Conservation (phyloP, 2,113 vertebrate species). For the Leucosticte australis region DNA sequence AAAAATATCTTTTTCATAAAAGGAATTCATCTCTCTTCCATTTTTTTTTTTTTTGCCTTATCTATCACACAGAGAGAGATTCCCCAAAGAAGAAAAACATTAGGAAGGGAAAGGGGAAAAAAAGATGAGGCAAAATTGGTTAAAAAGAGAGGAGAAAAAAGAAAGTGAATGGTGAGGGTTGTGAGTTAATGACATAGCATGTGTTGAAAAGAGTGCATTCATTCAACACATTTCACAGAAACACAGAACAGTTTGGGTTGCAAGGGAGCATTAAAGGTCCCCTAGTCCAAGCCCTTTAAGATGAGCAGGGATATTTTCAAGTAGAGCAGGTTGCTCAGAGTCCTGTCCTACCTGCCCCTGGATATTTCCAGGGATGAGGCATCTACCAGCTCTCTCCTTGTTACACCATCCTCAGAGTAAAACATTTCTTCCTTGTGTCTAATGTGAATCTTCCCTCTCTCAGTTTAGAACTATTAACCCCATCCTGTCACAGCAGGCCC, state of each 20-base stretch:
- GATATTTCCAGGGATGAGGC: neutral
- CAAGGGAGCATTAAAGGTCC: neutral
- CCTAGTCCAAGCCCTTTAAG: neutral
- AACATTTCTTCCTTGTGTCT: neutral
- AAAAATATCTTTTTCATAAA: neutral
- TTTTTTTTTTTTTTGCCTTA: neutral
- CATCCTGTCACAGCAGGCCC: accelerated
- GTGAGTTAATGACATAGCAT: neutral
- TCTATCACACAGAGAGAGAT: neutral
- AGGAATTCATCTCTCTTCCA: neutral
- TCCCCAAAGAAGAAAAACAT: neutral
- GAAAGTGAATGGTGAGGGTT: neutral
- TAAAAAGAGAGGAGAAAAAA: neutral
- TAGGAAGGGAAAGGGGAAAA: accelerated
- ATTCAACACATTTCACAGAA: neutral
- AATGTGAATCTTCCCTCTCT: neutral
- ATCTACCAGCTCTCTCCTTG: neutral
- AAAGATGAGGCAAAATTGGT: neutral
- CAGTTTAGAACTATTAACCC: neutral
- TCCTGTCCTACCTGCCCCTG: accelerated
- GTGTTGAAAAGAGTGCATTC: neutral
- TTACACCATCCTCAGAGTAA: neutral
- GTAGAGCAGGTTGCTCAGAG: neutral
- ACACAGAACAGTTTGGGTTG: neutral
- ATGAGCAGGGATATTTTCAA: neutral